Base-by-base conservation (phyloP, 2,113 vertebrate species). In the Spheniscus mendiculus region DNA sequence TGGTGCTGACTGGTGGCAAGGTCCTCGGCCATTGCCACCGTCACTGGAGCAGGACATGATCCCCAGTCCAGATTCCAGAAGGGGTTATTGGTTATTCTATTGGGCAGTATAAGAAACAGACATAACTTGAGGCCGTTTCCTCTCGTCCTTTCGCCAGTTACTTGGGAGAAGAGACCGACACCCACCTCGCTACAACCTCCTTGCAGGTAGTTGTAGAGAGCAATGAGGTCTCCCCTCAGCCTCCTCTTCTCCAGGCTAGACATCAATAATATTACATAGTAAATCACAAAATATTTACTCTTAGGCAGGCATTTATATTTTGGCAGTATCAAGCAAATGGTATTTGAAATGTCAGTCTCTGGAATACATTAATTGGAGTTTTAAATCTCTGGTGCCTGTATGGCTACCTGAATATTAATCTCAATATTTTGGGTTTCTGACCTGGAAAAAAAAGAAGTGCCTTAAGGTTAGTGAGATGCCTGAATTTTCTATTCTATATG, bases 71-170 rank as follows among this genome's bases (percentile, higher is more conserved):
- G 47, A 45, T 12, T 69, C 12, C 50, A 67, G 29, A 30, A 71
- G 25, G 14, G 56, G 12, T 22, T 22, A 16, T 1, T 23, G 36
- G 2, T 8, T 34, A 56, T 56, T 20, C 36, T 36, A 0, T 15
- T 34, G 34, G 26, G 26, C 38, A 49, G 14, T 22, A 6, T 10
- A 38, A 50, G 40, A 44, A 42, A 44, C 10, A 32, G n/a, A 22
- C n/a, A n/a, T n/a, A n/a, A n/a, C n/a, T n/a, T n/a, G n/a, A n/a
- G n/a, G n/a, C n/a, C n/a, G n/a, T n/a, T n/a, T n/a, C n/a, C n/a
- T n/a, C n/a, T n/a, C n/a, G n/a, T n/a, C n/a, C n/a, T n/a, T n/a
- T n/a, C n/a, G n/a, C n/a, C n/a, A n/a, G n/a, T n/a, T n/a, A n/a
- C n/a, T n/a, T n/a, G n/a, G n/a, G n/a, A n/a, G n/a, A n/a, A n/a